Percentiles rank a stretch among this genome's conserved stretches.
These are phyloP conservation scores for Ctenopoma multispine DNA, from an alignment of 2,797 vertebrate genomes.

Conservation along the genomic window DNA sequence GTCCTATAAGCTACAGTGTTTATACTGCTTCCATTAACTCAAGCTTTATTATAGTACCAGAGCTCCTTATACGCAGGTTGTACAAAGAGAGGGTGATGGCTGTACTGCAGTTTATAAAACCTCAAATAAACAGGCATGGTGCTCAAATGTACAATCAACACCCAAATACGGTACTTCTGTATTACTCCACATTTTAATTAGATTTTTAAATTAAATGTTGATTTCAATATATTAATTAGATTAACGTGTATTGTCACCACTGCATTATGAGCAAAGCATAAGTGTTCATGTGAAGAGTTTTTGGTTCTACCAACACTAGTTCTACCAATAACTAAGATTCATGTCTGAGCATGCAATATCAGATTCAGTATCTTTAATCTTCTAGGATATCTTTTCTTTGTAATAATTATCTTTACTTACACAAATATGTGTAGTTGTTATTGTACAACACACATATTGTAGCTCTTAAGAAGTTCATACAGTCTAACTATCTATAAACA, in stretches of 20 bases:
- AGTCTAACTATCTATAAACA: background rate
- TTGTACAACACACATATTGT: too few relatives aligned
- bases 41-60: conserved; percentile 33
- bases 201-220: conserved; percentile 6
- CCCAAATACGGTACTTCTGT: conserved; percentile 8
- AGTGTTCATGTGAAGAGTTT: background rate
- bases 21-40: conserved; percentile 31
- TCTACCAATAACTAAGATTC: background rate
- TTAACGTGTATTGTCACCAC: background rate
- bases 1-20: conserved; percentile 11
- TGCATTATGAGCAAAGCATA: background rate
- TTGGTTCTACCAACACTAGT: background rate
- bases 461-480: too few relatives aligned
- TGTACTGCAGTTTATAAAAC: conserved; percentile 13
- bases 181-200: conserved; percentile 32
- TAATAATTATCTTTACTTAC: conserved; percentile 6
- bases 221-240: conserved; percentile 11
- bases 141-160: conserved; percentile 19
- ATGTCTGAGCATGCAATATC: conserved; percentile 1
- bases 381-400: background rate
- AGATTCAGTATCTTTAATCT: conserved; percentile 1
- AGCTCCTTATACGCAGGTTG: conserved; percentile 9
- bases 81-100: background rate
- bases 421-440: background rate
- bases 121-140: conserved; percentile 9